phyloP scores from a whole-genome alignment of 2,797 vertebrate genomes.

The Tapirus indicus region DNA sequence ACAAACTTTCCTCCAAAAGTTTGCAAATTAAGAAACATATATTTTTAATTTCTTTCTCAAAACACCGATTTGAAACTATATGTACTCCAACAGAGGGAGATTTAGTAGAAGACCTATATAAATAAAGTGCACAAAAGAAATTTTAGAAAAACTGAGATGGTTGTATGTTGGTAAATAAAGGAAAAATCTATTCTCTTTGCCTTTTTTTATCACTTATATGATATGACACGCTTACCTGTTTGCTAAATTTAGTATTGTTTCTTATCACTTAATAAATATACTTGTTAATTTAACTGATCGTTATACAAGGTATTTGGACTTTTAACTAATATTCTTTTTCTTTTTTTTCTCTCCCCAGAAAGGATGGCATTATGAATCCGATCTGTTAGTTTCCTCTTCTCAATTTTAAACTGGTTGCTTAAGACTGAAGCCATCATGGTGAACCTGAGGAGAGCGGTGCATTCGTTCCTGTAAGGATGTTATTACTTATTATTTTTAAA shows the following conservation, averaged over 20 bases:
- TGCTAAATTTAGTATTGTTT: constrained; percentile 37
- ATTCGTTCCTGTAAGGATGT: constrained; percentile 76
- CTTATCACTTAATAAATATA: neutral
- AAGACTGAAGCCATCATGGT: constrained; percentile 77
- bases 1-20: neutral
- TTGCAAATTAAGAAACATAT: constrained; percentile 29
- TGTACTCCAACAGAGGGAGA: neutral
- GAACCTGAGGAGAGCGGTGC: constrained; percentile 72
- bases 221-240: neutral
- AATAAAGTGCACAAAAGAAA: constrained; percentile 6
- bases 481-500: constrained; percentile 27
- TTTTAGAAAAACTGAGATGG: neutral
- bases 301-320: neutral
- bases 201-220: neutral
- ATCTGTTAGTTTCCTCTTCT: constrained; percentile 59
- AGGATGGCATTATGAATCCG: constrained; percentile 57
- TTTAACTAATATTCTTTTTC: constrained; percentile 63
- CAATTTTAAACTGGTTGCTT: constrained; percentile 67
- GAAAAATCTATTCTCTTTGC: neutral
- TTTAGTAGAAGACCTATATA: neutral
- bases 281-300: constrained; percentile 45
- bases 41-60: constrained; percentile 21
- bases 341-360: constrained; percentile 74
- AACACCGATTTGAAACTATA: constrained; percentile 8
- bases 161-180: neutral